Evolutionary conservation across 2,113 vertebrate genomes (phyloP), one percentile per base, ranked within the genome.

Genomic region (Chionis minor): DNA sequence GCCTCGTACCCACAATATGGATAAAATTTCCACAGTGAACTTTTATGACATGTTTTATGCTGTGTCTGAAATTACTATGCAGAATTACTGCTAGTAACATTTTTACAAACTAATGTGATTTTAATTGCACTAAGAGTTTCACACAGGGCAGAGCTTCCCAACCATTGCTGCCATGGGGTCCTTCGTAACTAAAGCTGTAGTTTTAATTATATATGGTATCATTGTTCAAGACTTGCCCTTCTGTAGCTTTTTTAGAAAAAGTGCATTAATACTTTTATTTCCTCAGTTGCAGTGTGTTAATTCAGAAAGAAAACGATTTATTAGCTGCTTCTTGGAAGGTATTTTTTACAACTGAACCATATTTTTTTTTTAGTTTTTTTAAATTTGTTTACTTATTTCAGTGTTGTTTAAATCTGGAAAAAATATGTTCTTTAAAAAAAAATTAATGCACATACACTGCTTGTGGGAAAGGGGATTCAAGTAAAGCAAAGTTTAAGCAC

Each of bases 61-160:
- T 69, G 8, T 42, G 88, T 51, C 62, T 70, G 74, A 85, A 94
- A 70, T 81, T n/a, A 69, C 24, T 78, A n/a, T 28, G 61, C 56
- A 87, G 65, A 81, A 56, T 65, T 88, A 62, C 74, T 65, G 45
- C 22, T 22, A 16, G 22, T 35, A 32, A 44, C 44, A 81, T 59
- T 91, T 91, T 5, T 24, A 80, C 72, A 65, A 91, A 70, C 12
- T 45, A 80, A 77, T 38, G 23, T 55, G 58, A 35, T 88, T 95
- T 88, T 81, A 95, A 94, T 80, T 81, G 47, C 30, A 15, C 15
- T 51, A 47, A 58, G 44, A 92, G 52, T 79, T 89, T 92, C 83
- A 89, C 35, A 44, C 81, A 85, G 73, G 94, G 83, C 44, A 72
- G 65, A 72, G 21, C 55, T 94, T 91, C 54, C 78, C 78, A 93